Base-by-base conservation (phyloP, 1,140 invertebrate species). In the Eupeodes corollae region DNA sequence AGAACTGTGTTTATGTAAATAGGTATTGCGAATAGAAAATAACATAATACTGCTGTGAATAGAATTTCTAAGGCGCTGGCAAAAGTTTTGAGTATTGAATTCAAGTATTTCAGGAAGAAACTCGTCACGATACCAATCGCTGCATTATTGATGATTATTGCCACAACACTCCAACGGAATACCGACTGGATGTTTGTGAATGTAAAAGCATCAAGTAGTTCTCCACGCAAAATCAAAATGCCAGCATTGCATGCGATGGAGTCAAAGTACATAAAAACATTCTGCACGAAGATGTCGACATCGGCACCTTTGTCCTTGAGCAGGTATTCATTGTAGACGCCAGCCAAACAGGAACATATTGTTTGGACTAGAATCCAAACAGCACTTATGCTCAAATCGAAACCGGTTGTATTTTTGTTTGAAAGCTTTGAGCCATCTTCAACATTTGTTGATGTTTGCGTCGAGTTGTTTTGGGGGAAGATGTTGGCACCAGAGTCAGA, bases 51-150 rank as follows among this genome's bases (percentile, higher is more conserved):
- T 10, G 92, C 92, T 6, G 91, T 95, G 56, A 96, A 88, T 32
- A 94, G 74, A 12, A 97, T 69, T 69, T 98, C 93, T 51, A 97
- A 73, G 30, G 91, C 91, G 72, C 89, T 91, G 1, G 93, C 92
- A 73, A 96, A 97, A 9, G 89, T 94, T 73, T 98, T 98, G 37
- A 97, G 71, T 57, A 97, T 96, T 9, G 92, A 97, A 70, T 97
- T 97, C 46, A 97, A 75, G 51, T 83, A 88, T 61, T 89, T 88
- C 1, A 98, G 73, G 59, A 97, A 96, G 60, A 96, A 87, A 66
- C 89, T 92, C 0, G 92, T 96, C 1, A 92, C 84, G 55, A 98
- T 91, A 18, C 93, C 93, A 46, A 93, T 84, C 1, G 84, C 78
- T 1, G 91, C 85, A 73, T 90, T 94, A 62, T 96, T 97, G 1